Evolutionary conservation across 1,140 invertebrate species (phyloP).

Genomic region (Limonius californicus): DNA sequence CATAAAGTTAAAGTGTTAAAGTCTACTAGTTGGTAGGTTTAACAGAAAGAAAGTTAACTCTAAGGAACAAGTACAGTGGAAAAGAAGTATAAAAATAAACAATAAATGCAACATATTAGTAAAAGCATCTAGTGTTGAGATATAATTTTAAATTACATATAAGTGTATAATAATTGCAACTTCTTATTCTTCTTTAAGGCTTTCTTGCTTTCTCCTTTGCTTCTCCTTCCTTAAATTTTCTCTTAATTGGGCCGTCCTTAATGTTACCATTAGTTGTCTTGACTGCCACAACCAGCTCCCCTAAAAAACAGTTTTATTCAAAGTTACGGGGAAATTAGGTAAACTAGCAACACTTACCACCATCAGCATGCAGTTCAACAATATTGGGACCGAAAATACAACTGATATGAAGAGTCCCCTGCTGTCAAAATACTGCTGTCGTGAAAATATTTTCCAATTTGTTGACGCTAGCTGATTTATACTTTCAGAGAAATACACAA

Average conservation of each 20-base stretch:
- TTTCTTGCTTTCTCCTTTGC: conserved; percentile 16
- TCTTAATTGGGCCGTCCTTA: conserved; percentile 75
- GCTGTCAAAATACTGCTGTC: conserved; percentile 90
- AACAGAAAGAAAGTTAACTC: background rate
- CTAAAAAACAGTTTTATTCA: conserved; percentile 47
- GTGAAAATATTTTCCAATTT: conserved; percentile 81
- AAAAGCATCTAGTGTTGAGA: background rate
- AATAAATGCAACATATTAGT: conserved; percentile 1
- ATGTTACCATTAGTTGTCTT: conserved; percentile 75
- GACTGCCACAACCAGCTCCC: conserved; percentile 83
- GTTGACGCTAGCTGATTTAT: conserved; percentile 82
- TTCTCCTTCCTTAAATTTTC: conserved; percentile 38
- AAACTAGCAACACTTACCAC: conserved; percentile 68
- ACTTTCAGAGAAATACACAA: conserved; percentile 84
- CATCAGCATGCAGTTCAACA: conserved; percentile 89
- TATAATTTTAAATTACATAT: background rate
- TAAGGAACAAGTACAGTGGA: background rate
- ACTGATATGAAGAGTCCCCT: conserved; percentile 90
- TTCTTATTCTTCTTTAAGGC: conserved; percentile 18
- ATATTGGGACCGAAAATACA: conserved; percentile 84
- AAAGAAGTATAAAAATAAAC: background rate
- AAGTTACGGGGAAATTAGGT: background rate
- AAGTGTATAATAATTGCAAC: background rate
- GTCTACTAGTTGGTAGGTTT: background rate
- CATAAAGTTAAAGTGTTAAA: too few relatives aligned